Conservation (phyloP, 2,888 invertebrate species). For the Stenichneumon culpator region DNA sequence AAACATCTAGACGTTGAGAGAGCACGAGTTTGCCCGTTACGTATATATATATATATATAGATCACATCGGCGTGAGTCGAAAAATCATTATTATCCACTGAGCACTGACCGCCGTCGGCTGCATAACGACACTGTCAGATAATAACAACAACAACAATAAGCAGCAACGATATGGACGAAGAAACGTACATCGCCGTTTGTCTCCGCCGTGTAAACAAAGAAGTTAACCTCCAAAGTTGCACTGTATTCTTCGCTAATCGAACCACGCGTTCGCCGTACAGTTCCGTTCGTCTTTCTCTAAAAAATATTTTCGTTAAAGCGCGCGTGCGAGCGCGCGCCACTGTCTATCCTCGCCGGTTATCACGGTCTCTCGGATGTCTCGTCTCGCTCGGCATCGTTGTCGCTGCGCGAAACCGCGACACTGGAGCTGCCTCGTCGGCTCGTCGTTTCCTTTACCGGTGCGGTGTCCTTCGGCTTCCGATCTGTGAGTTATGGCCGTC, state of each 20-base stretch:
- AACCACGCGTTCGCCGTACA: background rate
- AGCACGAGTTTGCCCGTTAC: slow-evolving; percentile 21
- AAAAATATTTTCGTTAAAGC: background rate
- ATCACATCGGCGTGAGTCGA: slow-evolving; percentile 43
- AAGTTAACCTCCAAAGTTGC: slow-evolving; percentile 24
- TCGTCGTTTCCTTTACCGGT: slow-evolving; percentile 39
- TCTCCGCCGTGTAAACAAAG: slow-evolving; percentile 1
- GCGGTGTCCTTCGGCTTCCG: slow-evolving; percentile 62
- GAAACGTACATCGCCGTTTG: slow-evolving; percentile 3
- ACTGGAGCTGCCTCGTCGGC: background rate
- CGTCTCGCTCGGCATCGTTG: slow-evolving; percentile 3
- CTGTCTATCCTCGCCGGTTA: background rate
- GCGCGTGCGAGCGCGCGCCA: background rate
- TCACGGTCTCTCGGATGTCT: slow-evolving; percentile 22
- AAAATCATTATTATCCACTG: slow-evolving; percentile 56
- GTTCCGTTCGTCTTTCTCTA: background rate
- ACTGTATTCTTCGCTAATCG: slow-evolving; percentile 21
- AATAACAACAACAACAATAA: slow-evolving; percentile 42
- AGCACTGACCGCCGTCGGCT: slow-evolving; percentile 54
- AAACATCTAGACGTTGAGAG: slow-evolving; percentile 39
- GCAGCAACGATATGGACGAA: slow-evolving; percentile 4
- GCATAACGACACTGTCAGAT: slow-evolving; percentile 33
- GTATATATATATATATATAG: slow-evolving; percentile 28
- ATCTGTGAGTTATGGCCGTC: background rate
- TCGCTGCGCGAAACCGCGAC: background rate